phyloP scores from a whole-genome alignment of 2,797 vertebrate genomes.

The Takifugu ocellatus region DNA sequence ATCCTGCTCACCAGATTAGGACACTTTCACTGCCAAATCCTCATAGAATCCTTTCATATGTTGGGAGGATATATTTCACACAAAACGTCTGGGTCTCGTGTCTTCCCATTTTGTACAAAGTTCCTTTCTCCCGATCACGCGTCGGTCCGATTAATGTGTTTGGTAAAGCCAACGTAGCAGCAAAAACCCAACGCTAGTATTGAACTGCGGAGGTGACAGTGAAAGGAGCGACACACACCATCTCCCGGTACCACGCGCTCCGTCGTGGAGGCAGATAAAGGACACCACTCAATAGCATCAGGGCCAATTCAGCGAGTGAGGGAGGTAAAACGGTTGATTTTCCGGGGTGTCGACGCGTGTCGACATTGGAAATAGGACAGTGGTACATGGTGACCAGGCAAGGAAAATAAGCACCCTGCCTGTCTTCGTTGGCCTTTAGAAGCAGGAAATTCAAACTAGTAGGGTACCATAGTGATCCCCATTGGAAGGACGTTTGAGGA shows the following conservation, averaged over 20 bases:
- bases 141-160: no score
- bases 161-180: no score
- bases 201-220: no score
- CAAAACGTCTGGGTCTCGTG: conserved; percentile 28
- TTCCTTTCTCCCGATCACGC: no score
- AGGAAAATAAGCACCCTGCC: background rate
- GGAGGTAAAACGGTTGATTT: background rate
- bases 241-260: no score
- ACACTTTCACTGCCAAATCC: conserved; percentile 40
- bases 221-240: background rate
- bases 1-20: conserved; percentile 28
- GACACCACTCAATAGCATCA: background rate
- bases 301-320: background rate
- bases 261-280: background rate
- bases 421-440: background rate
- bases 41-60: conserved; percentile 40
- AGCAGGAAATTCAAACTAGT: background rate
- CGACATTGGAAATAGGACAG: background rate
- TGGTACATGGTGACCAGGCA: background rate
- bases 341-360: background rate
- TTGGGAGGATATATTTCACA: conserved; percentile 47
- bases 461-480: background rate
- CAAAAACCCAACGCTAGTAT: no score
- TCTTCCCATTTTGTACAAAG: conserved; percentile 15
- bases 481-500: background rate